Conservation (phyloP, 2,797 vertebrate species). For the Oryzias dopingdopingensis region DNA sequence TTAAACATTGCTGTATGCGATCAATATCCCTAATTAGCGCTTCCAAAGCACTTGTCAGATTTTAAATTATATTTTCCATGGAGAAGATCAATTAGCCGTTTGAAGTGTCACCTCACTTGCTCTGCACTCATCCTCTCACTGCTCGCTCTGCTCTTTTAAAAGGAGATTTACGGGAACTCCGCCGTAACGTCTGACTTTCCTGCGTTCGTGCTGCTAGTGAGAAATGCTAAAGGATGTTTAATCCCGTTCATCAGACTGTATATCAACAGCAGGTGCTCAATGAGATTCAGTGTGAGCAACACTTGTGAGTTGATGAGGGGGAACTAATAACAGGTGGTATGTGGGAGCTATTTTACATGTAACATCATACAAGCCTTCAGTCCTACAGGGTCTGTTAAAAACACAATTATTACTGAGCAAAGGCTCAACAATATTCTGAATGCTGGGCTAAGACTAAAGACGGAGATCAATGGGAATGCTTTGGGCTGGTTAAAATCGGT, state of each 20-base stretch:
- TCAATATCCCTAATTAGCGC: conserved; percentile 69
- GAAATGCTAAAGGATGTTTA: conserved; percentile 50
- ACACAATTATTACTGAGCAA: conserved; percentile 10
- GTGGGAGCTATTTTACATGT: conserved; percentile 42
- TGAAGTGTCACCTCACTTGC: conserved; percentile 57
- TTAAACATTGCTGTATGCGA: conserved; percentile 53
- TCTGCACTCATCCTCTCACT: conserved; percentile 41
- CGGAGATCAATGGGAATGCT: background rate
- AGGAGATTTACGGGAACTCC: conserved; percentile 17
- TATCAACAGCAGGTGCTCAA: conserved; percentile 65
- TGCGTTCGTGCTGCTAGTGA: conserved; percentile 24
- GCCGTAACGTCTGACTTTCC: background rate
- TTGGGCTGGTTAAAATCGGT: background rate
- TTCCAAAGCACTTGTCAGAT: conserved; percentile 56
- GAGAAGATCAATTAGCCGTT: conserved; percentile 60
- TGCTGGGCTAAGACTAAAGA: background rate
- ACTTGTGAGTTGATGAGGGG: conserved; percentile 33
- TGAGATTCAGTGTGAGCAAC: conserved; percentile 63
- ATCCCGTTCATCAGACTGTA: conserved; percentile 37
- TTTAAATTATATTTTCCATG: conserved; percentile 59
- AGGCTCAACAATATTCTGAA: conserved; percentile 9
- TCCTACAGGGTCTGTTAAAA: conserved; percentile 22
- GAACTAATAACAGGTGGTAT: conserved; percentile 36
- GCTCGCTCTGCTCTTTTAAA: conserved; percentile 1
- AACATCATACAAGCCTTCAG: conserved; percentile 9